phyloP scores from a whole-genome alignment of 2,113 vertebrate species.

The Crotalus viridis region DNA sequence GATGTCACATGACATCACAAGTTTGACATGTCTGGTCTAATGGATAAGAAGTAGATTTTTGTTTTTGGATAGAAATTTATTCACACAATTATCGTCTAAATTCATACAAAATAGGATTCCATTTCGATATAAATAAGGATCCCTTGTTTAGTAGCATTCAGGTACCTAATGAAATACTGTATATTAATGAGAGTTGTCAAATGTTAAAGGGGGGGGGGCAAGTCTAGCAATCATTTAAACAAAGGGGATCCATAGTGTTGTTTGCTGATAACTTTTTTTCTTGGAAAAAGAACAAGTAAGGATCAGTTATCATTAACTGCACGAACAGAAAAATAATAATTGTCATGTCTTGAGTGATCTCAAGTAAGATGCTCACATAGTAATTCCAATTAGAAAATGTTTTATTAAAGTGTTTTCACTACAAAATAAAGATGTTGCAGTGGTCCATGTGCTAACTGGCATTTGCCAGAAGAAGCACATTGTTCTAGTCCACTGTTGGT shows the following conservation, averaged over 20 bases:
- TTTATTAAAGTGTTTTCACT: not conserved
- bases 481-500: not conserved
- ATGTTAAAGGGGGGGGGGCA: not conserved
- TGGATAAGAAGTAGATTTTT: not conserved
- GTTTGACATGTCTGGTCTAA: no score
- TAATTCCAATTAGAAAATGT: not conserved
- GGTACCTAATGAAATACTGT: not conserved
- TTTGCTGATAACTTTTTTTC: not conserved
- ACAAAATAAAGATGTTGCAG: not conserved
- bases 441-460: not conserved
- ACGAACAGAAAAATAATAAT: not conserved
- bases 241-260: not conserved
- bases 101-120: not conserved
- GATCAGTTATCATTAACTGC: not conserved
- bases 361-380: not conserved
- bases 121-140: not conserved
- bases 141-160: not conserved
- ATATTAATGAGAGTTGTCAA: not conserved
- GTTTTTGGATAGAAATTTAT: not conserved
- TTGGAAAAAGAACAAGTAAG: not conserved
- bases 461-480: not conserved
- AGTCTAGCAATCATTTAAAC: not conserved
- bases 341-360: not conserved
- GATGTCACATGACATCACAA: no score
- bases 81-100: not conserved